Evolutionary conservation across 2,797 vertebrate species (phyloP).

Genomic region (Sebastes steindachneri): DNA sequence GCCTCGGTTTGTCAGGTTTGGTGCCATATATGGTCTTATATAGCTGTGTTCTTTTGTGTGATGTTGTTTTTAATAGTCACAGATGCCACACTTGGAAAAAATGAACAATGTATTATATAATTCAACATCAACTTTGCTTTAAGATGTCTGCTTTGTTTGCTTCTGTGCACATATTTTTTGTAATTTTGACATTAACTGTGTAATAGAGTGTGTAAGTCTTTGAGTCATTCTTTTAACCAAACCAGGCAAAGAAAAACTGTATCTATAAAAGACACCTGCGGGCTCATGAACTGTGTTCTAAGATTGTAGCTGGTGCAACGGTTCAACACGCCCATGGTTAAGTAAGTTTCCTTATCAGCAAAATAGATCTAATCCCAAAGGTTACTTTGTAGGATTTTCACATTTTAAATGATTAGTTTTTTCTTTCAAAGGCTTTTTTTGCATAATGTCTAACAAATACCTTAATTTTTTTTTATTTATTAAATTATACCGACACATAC

Average conservation of each 20-base stretch:
- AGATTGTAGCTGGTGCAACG: too few relatives aligned
- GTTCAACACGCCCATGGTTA: background rate
- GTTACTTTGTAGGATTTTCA: background rate
- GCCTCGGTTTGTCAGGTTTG: background rate
- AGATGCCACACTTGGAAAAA: background rate
- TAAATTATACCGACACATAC: background rate
- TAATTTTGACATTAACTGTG: background rate
- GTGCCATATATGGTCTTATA: rapidly evolving
- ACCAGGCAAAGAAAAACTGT: background rate
- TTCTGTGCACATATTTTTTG: background rate
- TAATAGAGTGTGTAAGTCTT: background rate
- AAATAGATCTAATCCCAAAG: background rate
- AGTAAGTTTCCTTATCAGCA: background rate
- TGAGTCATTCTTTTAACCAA: background rate
- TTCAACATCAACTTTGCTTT: background rate
- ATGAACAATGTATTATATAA: background rate
- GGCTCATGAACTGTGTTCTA: background rate
- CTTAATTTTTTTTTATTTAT: background rate
- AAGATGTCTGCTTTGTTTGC: background rate
- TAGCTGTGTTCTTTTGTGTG: background rate
- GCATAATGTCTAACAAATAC: background rate
- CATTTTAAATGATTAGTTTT: background rate
- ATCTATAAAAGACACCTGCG: background rate
- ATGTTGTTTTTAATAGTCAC: background rate
- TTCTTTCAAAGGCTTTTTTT: background rate